Conservation (phyloP, 2,888 invertebrate genomes). For the Rhimphoctona megacephalus region DNA sequence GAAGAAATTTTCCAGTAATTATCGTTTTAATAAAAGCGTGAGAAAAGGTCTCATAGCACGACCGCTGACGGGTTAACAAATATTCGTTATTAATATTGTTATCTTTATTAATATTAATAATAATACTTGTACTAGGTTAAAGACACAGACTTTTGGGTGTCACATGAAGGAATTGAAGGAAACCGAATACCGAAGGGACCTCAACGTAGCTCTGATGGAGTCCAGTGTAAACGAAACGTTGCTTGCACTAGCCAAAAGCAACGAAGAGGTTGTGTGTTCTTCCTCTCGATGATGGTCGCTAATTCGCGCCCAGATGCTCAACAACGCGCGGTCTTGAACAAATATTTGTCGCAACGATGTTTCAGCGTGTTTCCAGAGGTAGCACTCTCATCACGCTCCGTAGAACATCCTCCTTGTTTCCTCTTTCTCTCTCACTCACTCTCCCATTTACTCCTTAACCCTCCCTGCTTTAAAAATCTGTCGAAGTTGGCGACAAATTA, state of each 20-base stretch:
- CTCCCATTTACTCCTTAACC: not conserved
- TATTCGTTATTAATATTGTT: not conserved
- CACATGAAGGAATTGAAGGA: slow-evolving; percentile 35
- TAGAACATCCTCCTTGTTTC: slow-evolving; percentile 34
- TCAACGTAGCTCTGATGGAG: slow-evolving; percentile 43
- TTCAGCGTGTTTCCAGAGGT: slow-evolving; percentile 63
- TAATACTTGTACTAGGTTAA: not conserved
- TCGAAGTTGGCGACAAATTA: slow-evolving; percentile 26
- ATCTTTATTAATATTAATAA: slow-evolving; percentile 1
- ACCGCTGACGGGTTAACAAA: no score
- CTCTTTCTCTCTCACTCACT: not conserved
- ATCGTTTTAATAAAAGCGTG: no score
- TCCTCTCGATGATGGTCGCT: slow-evolving; percentile 67
- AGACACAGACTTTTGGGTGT: slow-evolving; percentile 24
- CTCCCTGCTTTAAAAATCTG: slow-evolving; percentile 25
- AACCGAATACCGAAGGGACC: slow-evolving; percentile 55
- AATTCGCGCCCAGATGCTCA: slow-evolving; percentile 70
- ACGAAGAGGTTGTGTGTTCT: slow-evolving; percentile 53
- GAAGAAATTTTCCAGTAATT: no score
- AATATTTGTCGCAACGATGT: slow-evolving; percentile 70
- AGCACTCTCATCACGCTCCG: slow-evolving; percentile 14
- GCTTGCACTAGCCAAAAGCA: slow-evolving; percentile 51
- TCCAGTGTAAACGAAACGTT: slow-evolving; percentile 64
- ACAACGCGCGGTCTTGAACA: slow-evolving; percentile 64
- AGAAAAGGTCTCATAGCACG: no score